Conservation (phyloP, 2,113 vertebrate species). For the Tachuris rubrigastra region DNA sequence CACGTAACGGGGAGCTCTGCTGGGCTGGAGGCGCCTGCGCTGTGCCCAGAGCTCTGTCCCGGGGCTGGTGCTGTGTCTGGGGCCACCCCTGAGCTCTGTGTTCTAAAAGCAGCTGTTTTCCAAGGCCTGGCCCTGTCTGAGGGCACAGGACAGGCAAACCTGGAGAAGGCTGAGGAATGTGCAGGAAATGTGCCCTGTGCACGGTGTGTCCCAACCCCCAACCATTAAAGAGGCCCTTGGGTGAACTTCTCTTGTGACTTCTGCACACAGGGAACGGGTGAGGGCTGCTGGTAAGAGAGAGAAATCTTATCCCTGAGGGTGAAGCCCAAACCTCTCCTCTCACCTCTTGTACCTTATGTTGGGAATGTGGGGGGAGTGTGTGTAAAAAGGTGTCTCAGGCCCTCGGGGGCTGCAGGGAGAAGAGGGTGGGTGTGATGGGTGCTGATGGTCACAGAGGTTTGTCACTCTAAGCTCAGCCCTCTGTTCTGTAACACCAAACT, state of each 20-base stretch:
- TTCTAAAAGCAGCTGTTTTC: background rate
- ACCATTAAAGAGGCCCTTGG: slow-evolving; percentile 37
- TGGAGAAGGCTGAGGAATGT: background rate
- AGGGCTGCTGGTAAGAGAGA: background rate
- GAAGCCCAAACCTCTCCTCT: background rate
- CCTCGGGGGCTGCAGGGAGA: background rate
- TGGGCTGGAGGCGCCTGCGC: background rate
- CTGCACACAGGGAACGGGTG: accelerated
- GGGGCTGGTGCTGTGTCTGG: background rate
- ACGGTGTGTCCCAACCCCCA: background rate
- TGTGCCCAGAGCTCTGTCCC: background rate
- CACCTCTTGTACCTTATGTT: no score
- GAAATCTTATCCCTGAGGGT: no score
- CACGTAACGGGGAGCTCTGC: background rate
- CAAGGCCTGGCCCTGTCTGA: background rate
- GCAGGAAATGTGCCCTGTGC: background rate
- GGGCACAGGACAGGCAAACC: background rate
- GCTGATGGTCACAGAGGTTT: background rate
- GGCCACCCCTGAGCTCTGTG: background rate
- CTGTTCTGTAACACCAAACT: background rate
- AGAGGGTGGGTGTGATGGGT: no score
- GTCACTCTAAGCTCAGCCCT: background rate
- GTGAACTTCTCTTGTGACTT: background rate
- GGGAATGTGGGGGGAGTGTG: background rate
- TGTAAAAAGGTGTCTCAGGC: background rate